phyloP scores from a whole-genome alignment of 64 coral and sea anemone species.

The Porites lutea region DNA sequence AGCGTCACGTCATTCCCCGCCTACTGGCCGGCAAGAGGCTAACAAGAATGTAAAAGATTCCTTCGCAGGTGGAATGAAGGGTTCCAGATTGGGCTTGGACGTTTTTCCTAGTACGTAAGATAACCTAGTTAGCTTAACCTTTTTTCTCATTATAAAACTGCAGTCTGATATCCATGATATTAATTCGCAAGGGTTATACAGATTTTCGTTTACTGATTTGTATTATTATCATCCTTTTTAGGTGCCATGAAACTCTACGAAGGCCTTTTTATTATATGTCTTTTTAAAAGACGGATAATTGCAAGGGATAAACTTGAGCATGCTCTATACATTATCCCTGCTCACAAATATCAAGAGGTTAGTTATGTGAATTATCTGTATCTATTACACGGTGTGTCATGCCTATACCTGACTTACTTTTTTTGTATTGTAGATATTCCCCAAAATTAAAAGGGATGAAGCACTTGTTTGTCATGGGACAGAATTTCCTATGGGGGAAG shows the following conservation, averaged over 20 bases:
- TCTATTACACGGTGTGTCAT: neutral
- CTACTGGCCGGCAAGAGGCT: neutral
- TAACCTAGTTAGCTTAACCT: too few relatives aligned
- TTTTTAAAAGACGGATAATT: conserved; percentile 28
- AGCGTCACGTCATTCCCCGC: neutral
- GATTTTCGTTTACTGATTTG: too few relatives aligned
- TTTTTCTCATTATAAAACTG: too few relatives aligned
- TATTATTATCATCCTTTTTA: neutral
- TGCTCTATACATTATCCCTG: neutral
- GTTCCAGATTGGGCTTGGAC: too few relatives aligned
- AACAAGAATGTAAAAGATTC: neutral
- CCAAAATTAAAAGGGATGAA: conserved; percentile 18
- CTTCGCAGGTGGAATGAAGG: neutral
- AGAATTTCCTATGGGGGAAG: neutral
- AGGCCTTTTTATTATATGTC: neutral
- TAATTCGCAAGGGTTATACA: too few relatives aligned
- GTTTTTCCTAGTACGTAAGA: too few relatives aligned
- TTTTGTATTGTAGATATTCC: conserved; percentile 9
- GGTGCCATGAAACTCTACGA: neutral
- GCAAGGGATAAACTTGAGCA: neutral
- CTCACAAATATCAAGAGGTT: neutral
- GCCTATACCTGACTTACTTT: too few relatives aligned
- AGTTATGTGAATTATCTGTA: neutral
- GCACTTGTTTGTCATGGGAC: conserved; percentile 20
- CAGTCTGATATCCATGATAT: too few relatives aligned